These are phyloP conservation scores for Ibidorhyncha struthersii DNA, from an alignment of 2,113 vertebrate genomes.

Conservation along the genomic window DNA sequence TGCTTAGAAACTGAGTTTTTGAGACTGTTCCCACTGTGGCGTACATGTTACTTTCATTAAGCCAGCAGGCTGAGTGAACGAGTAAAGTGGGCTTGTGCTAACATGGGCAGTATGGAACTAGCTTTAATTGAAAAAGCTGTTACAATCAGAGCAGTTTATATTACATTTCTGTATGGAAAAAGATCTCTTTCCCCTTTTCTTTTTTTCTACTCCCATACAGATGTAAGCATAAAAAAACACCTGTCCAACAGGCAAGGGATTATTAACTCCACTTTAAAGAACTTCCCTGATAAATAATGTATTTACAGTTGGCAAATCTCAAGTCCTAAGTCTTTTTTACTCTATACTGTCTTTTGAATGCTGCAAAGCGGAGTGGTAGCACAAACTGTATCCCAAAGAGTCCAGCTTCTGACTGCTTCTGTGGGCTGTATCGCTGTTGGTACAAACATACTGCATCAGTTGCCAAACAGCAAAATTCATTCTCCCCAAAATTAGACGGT, in stretches of 20 bases:
- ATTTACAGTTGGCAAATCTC: background rate
- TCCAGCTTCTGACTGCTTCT: background rate
- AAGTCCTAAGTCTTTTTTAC: background rate
- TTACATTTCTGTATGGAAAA: background rate
- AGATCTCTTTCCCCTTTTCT: background rate
- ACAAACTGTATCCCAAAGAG: background rate
- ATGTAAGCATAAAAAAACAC: background rate
- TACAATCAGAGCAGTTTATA: background rate
- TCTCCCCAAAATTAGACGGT: background rate
- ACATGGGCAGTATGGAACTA: background rate
- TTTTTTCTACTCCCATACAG: background rate
- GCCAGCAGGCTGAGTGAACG: background rate
- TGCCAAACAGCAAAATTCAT: background rate
- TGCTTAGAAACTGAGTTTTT: background rate
- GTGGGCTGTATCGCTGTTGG: background rate
- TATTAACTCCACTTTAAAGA: constrained; percentile 19
- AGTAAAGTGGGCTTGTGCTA: background rate
- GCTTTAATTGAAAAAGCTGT: constrained; percentile 21
- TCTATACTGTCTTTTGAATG: background rate
- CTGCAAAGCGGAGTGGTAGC: background rate
- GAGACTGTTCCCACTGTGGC: background rate
- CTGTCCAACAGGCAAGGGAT: background rate
- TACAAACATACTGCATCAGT: background rate
- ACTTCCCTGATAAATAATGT: background rate
- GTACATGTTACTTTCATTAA: background rate